Evolutionary conservation across 2,888 invertebrate species (phyloP), one percentile per base, ranked within the genome.

Genomic region (Cephus sareptanus): DNA sequence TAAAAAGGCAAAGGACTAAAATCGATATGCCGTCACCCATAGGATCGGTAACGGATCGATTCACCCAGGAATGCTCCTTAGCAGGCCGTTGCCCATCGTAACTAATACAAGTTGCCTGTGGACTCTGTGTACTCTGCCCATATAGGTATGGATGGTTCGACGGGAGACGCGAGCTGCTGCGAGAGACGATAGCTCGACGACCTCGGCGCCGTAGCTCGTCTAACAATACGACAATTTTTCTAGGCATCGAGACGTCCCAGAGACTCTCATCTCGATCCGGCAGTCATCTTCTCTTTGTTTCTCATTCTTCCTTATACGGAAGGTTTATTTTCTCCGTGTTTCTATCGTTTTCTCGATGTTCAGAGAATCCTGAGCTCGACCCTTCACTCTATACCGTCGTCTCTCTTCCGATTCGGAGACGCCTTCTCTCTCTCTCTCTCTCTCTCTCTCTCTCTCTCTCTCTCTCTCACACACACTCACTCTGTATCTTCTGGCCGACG

Each of bases 171-270:
- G 9, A 56, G 56, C 2, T 2, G 23, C 1, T 23, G 56, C 23
- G 56, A 15, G 56, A 56, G 9, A 9, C 23, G 23, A 56, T 56
- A 23, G 56, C 56, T 56, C 23, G 9, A 56, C 9, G 23, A 23
- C 23, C 56, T 56, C 56, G 56, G 23, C 56, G 56, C 56, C 23
- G 9, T 56, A 56, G 56, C 23, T 56, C 23, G 56, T 23, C 56
- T 23, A 56, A 87, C 82, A 85, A 84, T 84, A 75, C 77, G 77
- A 68, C 69, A 79, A 86, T 84, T 86, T 86, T 81, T 86, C 83
- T 80, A 83, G 85, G 73, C 76, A 34, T 74, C 56, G 56, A 56
- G 56, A 56, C 56, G 56, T 2, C 9, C 9, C 6, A 9, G 56
- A 56, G 23, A 56, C 23, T 15, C 40, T 40, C 56, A 23, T 56